Conservation (phyloP, 2,113 vertebrate species). For the Chunga burmeisteri region DNA sequence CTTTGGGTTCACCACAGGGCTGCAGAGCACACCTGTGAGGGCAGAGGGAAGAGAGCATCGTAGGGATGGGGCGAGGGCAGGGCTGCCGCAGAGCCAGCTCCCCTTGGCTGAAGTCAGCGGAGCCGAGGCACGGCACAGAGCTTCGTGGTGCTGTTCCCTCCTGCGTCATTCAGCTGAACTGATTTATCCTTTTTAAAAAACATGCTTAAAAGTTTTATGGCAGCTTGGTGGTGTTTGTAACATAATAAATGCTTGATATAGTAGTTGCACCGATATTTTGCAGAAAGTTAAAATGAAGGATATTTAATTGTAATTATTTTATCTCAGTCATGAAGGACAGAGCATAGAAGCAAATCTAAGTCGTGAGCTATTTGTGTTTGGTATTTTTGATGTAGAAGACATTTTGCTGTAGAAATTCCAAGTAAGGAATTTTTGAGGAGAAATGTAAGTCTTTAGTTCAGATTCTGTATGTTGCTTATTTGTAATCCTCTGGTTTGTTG, state of each 20-base stretch:
- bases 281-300: not conserved
- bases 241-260: not conserved
- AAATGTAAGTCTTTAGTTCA: not conserved
- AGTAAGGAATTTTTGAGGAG: not conserved
- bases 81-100: not conserved
- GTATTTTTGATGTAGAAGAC: not conserved
- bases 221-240: not conserved
- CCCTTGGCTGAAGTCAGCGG: not conserved
- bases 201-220: not conserved
- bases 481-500: not conserved
- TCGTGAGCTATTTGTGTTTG: not conserved
- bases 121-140: fast-evolving
- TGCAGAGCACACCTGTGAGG: not conserved
- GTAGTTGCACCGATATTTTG: not conserved
- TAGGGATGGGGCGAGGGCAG: not conserved
- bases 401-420: not conserved
- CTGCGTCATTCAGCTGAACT: not conserved
- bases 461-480: not conserved
- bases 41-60: not conserved
- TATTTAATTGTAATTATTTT: not conserved
- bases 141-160: not conserved
- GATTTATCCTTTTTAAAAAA: not conserved
- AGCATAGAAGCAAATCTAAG: not conserved
- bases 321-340: not conserved
- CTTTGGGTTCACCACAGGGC: not conserved